Percentiles rank a stretch among this genome's conserved stretches.
Conservation (phyloP, 2,797 vertebrate genomes). For the Rhabdomys pumilio region DNA sequence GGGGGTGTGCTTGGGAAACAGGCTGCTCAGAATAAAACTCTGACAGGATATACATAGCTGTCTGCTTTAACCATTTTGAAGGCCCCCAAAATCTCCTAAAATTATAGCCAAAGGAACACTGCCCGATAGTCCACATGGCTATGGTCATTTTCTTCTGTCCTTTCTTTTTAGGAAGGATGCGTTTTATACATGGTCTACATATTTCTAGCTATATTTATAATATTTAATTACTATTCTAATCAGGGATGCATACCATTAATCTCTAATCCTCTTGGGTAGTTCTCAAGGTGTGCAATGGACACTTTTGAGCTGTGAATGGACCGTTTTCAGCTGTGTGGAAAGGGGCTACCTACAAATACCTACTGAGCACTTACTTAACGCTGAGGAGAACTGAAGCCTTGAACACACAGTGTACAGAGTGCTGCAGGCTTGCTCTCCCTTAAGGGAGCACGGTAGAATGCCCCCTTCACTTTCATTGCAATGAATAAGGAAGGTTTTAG, state of each 20-base stretch:
- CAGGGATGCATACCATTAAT: neutral
- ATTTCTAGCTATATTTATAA: neutral
- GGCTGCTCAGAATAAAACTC: slow-evolving; percentile 69
- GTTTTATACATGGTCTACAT: slow-evolving; percentile 16
- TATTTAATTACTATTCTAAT: neutral
- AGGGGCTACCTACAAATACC: neutral
- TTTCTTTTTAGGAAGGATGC: neutral
- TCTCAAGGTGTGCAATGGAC: neutral
- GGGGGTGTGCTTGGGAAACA: slow-evolving; percentile 67
- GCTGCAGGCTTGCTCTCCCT: neutral
- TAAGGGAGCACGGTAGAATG: neutral
- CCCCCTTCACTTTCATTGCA: neutral
- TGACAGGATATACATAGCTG: slow-evolving; percentile 45
- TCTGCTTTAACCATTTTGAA: slow-evolving; percentile 60
- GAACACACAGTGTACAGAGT: neutral
- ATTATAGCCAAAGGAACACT: neutral
- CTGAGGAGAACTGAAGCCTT: neutral
- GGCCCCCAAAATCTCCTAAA: neutral
- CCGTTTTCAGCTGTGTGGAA: neutral
- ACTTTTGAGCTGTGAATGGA: neutral
- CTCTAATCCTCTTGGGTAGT: neutral
- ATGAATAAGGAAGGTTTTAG: neutral
- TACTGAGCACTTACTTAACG: neutral
- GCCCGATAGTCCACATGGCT: neutral
- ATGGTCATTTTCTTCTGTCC: neutral